Base-by-base conservation (phyloP, 2,888 invertebrate genomes). In the Habroteleia sp. region DNA sequence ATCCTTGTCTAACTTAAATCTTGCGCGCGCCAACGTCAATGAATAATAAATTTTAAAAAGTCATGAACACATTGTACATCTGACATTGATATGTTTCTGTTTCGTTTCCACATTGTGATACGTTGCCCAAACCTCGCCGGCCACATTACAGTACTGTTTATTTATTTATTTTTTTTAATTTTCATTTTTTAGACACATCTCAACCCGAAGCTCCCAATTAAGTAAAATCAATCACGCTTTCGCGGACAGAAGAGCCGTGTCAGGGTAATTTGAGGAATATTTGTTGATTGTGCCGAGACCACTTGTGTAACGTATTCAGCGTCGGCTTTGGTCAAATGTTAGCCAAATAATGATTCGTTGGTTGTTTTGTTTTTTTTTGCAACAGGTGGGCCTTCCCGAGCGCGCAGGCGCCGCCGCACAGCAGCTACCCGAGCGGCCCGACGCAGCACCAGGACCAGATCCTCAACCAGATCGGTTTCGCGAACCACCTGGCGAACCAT, bases 371-470 rank as follows among this genome's bases (percentile, higher is more conserved):
- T 33, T n/a, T n/a, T 37, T 37, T 10, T 37, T 66, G 46, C 41
- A 80, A 84, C 3, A 83, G 88, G 66, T 89, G 89, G 89, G 84
- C 88, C 2, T 87, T 87, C 44, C 84, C 83, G 13, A 33, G 44
- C 3, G 63, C 80, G 14, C 82, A 82, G 1, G n/a, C n/a, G n/a
- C n/a, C n/a, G n/a, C n/a, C n/a, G n/a, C n/a, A n/a, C n/a, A n/a
- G n/a, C n/a, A n/a, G n/a, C 74, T 83, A 82, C 13, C 82, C 83
- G 33, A 33, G 35, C 1, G 48, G 35, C 0, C 42, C 44, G 2
- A 78, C 80, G 14, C 82, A 82, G 1, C 88, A 85, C 77, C 87
- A 86, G 60, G 87, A 88, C 56, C 85, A 81, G 2, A 82, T 87
- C 80, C 84, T 87, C 54, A 82, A 85, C 0, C 88, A 87, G 44